phyloP scores from a whole-genome alignment of 1,140 invertebrate genomes.

The Aphaenogaster ashmeadi region DNA sequence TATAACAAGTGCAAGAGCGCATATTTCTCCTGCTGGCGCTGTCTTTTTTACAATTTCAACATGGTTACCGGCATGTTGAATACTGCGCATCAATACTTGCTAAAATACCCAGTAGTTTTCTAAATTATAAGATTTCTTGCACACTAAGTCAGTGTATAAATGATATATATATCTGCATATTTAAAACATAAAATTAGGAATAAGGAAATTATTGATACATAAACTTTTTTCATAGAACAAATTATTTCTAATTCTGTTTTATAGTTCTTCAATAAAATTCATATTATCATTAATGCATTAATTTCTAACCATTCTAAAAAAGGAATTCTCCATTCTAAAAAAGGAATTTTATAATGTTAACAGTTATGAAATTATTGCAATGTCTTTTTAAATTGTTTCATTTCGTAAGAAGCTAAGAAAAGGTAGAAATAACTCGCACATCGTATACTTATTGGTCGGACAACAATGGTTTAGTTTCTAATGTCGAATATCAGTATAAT shows the following conservation, averaged over 20 bases:
- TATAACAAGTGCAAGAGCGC: conserved; percentile 53
- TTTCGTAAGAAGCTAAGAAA: not conserved
- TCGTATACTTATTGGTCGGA: not conserved
- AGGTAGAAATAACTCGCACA: not conserved
- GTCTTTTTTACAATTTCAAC: not conserved
- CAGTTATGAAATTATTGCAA: not conserved
- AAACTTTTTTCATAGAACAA: too few species aligned
- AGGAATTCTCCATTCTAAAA: too few species aligned
- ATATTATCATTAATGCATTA: not conserved
- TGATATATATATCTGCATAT: too few species aligned
- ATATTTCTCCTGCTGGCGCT: conserved; percentile 41
- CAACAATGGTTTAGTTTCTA: conserved; percentile 48
- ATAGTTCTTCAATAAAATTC: too few species aligned
- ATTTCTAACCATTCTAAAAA: not conserved
- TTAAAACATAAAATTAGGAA: too few species aligned
- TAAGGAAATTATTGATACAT: too few species aligned
- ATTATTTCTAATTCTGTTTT: too few species aligned
- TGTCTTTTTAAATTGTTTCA: not conserved
- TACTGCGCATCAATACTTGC: too few species aligned
- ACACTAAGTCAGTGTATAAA: too few species aligned
- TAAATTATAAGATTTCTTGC: too few species aligned
- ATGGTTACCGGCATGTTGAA: too few species aligned
- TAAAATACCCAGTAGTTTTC: too few species aligned
- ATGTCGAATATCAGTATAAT: conserved; percentile 73
- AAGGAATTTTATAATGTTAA: not conserved